phyloP scores from a whole-genome alignment of 2,888 invertebrate genomes.

The Lepidocyrtinus sp. region DNA sequence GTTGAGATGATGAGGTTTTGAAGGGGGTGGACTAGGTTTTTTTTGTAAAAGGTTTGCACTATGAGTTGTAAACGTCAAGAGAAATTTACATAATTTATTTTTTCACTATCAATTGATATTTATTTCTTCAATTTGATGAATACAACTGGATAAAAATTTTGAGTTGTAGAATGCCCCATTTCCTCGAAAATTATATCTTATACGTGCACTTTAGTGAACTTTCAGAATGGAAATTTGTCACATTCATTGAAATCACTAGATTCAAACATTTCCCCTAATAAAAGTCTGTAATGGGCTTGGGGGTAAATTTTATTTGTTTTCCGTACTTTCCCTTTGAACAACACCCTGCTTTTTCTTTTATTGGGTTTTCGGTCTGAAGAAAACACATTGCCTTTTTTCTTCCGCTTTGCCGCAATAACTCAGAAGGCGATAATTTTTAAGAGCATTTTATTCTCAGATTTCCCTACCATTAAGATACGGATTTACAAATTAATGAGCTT shows the following conservation, averaged over 20 bases:
- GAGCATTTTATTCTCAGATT: neutral
- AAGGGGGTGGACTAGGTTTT: too few species aligned
- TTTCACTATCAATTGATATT: too few species aligned
- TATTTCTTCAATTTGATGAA: too few species aligned
- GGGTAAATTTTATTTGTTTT: neutral
- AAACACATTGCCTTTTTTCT: too few species aligned
- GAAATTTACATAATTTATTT: too few species aligned
- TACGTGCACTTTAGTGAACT: neutral
- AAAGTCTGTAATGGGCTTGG: neutral
- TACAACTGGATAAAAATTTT: neutral
- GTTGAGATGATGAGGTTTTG: too few species aligned
- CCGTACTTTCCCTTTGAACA: neutral
- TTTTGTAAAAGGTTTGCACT: too few species aligned
- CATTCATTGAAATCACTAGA: neutral
- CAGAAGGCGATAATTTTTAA: neutral
- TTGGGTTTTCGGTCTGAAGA: too few species aligned
- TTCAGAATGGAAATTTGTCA: too few species aligned
- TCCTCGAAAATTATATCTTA: neutral
- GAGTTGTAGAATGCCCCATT: conserved; percentile 1
- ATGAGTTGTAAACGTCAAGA: too few species aligned
- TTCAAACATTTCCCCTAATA: neutral
- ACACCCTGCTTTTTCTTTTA: neutral
- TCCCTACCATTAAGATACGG: too few species aligned
- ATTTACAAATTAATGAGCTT: too few species aligned
- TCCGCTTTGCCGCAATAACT: neutral